Evolutionary conservation across 2,113 vertebrate species (phyloP).

Genomic region (Ophiodon elongatus): DNA sequence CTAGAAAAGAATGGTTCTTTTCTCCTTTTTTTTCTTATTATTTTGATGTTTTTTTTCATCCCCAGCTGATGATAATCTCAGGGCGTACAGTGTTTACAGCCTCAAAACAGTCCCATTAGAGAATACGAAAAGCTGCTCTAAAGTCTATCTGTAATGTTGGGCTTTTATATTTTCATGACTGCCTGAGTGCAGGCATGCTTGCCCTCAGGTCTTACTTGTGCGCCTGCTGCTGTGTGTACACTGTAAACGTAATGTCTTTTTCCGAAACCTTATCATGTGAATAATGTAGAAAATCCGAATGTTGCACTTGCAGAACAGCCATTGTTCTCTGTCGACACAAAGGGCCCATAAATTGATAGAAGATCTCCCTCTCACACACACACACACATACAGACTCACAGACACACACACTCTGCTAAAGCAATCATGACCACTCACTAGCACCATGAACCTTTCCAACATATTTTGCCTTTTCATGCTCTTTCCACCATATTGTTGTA

Average conservation of each 20-base stretch:
- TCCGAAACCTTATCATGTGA: conserved; percentile 42
- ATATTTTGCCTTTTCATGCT: conserved; percentile 65
- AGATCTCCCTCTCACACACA: conserved; percentile 29
- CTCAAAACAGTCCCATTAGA: not conserved
- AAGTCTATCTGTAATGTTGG: not conserved
- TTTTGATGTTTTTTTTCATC: conserved; percentile 10
- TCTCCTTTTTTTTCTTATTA: conserved; percentile 9
- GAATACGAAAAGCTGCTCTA: not conserved
- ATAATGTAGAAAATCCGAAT: conserved; percentile 42
- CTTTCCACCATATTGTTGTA: conserved; percentile 67
- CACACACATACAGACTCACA: conserved; percentile 33
- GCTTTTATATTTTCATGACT: conserved; percentile 4
- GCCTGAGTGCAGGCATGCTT: not conserved
- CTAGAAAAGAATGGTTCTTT: conserved; percentile 23
- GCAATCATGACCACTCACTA: conserved; percentile 75
- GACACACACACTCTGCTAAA: conserved; percentile 73
- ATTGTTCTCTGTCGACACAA: conserved; percentile 69
- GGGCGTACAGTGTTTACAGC: not conserved
- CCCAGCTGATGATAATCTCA: conserved; percentile 36
- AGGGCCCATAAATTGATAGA: conserved; percentile 58
- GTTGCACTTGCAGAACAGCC: conserved; percentile 52
- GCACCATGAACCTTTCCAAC: conserved; percentile 56
- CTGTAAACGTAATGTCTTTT: conserved; percentile 48
- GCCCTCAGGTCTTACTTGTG: not conserved
- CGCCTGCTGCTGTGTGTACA: conserved; percentile 18